Conservation (phyloP, 1,140 invertebrate genomes). For the Drosophila bifasciata region DNA sequence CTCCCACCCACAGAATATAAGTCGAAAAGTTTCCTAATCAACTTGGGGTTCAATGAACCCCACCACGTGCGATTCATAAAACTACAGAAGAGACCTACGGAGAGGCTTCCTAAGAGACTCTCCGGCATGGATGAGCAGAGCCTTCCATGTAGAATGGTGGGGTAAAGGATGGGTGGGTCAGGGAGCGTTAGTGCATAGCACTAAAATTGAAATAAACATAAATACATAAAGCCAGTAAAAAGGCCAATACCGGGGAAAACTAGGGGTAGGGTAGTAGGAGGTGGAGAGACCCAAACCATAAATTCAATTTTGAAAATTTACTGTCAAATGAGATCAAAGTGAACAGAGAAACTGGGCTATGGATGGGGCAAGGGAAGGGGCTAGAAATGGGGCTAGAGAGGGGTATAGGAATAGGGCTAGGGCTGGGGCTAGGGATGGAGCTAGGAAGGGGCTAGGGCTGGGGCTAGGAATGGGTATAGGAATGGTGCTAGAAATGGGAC, state of each 20-base stretch:
- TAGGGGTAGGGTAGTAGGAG: constrained; percentile 9
- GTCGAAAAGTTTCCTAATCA: constrained; percentile 16
- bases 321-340: constrained; percentile 44
- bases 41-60: constrained; percentile 60
- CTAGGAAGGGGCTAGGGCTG: too few relatives aligned
- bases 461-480: too few relatives aligned
- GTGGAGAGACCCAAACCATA: constrained; percentile 56
- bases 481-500: too few relatives aligned
- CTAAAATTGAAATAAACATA: constrained; percentile 71
- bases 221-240: constrained; percentile 48
- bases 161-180: too few relatives aligned
- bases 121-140: too few relatives aligned
- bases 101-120: too few relatives aligned
- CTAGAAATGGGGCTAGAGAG: too few relatives aligned
- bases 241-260: neutral
- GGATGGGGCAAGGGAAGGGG: too few relatives aligned
- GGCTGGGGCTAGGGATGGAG: too few relatives aligned
- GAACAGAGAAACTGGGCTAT: neutral
- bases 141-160: too few relatives aligned
- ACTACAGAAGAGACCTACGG: constrained; percentile 1
- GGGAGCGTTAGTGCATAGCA: constrained; percentile 35
- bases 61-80: constrained; percentile 67
- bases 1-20: constrained; percentile 3
- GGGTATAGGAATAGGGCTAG: too few relatives aligned
- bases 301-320: constrained; percentile 80